These are phyloP conservation scores for Mycteria americana DNA, from an alignment of 2,797 vertebrate genomes.

Conservation along the genomic window DNA sequence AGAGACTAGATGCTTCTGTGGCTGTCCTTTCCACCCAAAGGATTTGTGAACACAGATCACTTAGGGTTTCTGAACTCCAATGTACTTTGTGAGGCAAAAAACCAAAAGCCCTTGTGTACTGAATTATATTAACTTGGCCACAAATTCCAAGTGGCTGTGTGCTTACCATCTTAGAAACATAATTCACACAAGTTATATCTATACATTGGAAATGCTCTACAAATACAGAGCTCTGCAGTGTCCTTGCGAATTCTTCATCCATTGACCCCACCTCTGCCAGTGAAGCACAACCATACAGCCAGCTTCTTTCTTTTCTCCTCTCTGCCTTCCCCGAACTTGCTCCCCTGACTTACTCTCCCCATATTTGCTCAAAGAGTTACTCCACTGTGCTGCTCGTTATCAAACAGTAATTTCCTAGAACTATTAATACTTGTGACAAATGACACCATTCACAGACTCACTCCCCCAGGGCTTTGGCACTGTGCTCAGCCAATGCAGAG, in stretches of 20 bases:
- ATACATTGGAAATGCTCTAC: neutral
- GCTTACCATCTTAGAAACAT: neutral
- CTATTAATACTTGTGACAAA: neutral
- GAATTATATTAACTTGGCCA: neutral
- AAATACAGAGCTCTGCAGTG: neutral
- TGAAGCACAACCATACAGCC: neutral
- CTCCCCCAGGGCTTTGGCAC: neutral
- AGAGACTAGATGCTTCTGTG: neutral
- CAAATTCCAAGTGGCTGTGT: neutral
- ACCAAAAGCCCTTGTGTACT: accelerated
- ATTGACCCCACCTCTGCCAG: neutral
- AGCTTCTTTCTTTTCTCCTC: neutral
- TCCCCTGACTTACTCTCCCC: neutral
- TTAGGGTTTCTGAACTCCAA: neutral
- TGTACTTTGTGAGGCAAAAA: neutral
- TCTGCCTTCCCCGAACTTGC: neutral
- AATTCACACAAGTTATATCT: neutral
- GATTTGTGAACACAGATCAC: neutral
- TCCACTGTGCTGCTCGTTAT: neutral
- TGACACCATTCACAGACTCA: neutral
- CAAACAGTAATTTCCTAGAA: neutral
- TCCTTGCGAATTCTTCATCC: neutral
- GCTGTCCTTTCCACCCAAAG: neutral
- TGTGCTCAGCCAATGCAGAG: neutral
- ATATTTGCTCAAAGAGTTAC: neutral